Percentiles rank a stretch among this genome's conserved stretches.
These are phyloP conservation scores for Geotria australis DNA, from an alignment of 2,797 vertebrate species.

Conservation along the genomic window DNA sequence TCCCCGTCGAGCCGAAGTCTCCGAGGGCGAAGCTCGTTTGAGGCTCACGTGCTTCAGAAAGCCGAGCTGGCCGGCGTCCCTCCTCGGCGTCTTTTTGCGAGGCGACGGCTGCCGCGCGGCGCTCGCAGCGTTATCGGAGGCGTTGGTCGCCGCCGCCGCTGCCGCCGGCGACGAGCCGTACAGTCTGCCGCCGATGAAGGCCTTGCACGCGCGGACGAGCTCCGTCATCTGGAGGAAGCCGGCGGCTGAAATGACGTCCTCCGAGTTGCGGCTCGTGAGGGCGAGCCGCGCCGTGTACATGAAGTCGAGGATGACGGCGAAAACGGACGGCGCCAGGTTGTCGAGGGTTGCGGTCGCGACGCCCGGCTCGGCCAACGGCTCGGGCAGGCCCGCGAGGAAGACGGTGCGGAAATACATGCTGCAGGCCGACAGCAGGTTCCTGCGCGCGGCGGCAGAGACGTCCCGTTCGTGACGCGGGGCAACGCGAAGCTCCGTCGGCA, in stretches of 20 bases:
- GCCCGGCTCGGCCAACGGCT: not conserved
- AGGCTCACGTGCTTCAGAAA: no score
- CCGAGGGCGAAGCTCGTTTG: no score
- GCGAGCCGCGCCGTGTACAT: conserved; percentile 87
- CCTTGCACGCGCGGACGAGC: conserved; percentile 48
- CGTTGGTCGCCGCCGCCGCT: not conserved
- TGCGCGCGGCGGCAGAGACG: no score
- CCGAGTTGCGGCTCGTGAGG: conserved; percentile 46
- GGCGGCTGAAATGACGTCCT: conserved; percentile 60
- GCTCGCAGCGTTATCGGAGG: no score
- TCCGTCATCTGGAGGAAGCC: conserved; percentile 88
- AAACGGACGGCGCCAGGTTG: not conserved
- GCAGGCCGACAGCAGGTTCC: not conserved
- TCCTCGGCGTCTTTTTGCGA: no score
- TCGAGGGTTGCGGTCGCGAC: not conserved
- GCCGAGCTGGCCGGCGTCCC: no score
- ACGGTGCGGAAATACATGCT: not conserved
- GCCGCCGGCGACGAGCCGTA: not conserved
- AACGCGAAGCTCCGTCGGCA: no score
- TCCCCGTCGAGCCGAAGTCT: no score
- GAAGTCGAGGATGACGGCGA: conserved; percentile 31
- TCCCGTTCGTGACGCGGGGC: no score
- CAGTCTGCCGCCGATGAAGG: conserved; percentile 11
- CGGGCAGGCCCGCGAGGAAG: not conserved
- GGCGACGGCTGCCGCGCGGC: no score